Evolutionary conservation across 2,113 vertebrate species (phyloP), one percentile per base, ranked within the genome.

Genomic region (Merops nubicus): DNA sequence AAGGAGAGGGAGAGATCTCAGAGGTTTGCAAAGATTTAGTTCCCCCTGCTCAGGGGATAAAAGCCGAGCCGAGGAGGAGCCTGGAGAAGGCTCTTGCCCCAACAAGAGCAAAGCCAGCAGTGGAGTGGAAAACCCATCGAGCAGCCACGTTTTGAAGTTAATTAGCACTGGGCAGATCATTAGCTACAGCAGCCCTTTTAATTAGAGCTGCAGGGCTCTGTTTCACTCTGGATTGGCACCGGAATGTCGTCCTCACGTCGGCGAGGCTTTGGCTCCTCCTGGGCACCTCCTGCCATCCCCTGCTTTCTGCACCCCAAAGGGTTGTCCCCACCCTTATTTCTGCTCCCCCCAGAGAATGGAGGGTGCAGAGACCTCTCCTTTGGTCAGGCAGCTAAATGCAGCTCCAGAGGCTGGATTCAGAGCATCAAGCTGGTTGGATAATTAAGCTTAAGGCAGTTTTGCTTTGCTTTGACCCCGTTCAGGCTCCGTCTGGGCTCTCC

Each of bases 391-490:
- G 72, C 72, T 64, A 84, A 94, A 94, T 50, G 42, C 67, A 88
- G 89, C 91, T 96, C 91, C 60, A 81, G 96, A 90, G 95, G 96
- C 97, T 85, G 93, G 97, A 95, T 68, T 77, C 48, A 80, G 75
- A 95, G 50, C 81, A 36, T 57, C 73, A 43, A 21, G 70, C 73
- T 60, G 74, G 91, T 93, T 95, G 93, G 93, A 87, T 68, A 97
- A 96, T 98, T 97, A 97, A 93, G 91, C 91, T 97, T 92, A 80
- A 88, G 81, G 78, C 89, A 93, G 94, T 63, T 93, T 95, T 94
- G 68, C 82, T 90, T 97, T 91, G 82, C 56, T 91, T 65, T 97
- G 97, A 98, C 97, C 96, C 96, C 89, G 23, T 97, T 97, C 84
- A 90, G 65, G 77, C 86, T 91, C 82, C 1, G 14, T 51, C 76